Evolutionary conservation across 1,140 invertebrate species (phyloP), one percentile per base, ranked within the genome.

Genomic region (Drosophila ambigua): DNA sequence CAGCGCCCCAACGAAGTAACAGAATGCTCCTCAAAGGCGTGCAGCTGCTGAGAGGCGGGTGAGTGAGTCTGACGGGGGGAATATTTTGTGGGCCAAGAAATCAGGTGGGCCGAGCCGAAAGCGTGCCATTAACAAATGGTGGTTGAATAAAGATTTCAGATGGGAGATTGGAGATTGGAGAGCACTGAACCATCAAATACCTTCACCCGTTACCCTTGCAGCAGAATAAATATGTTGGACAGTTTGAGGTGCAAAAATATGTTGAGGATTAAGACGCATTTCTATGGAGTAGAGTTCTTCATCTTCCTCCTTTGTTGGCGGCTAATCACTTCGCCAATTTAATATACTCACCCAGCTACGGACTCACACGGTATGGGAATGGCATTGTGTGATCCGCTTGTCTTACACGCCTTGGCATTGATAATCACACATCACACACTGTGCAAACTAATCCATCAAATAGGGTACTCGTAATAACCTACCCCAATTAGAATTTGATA

Each of bases 11-110:
- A 35, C 9, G 9, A 68, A 64, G 64, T 58, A 65, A 57, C 55
- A 68, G 69, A 84, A 88, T 88, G 83, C 58, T 88, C 52, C 52
- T 89, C 44, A 89, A 79, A 77, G 83, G 84, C 66, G 69, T 83
- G 8, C 83, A 84, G 52, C 52, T 88, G 62, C 62, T 88, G 53
- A 65, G 79, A 60, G 53, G 64, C 77, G 79, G 83, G 83, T 88
- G 52, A 88, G 83, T 88, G 52, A 89, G 83, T 84, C 44, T 51
- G 44, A 13, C 49, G 46, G 39, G 23, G 44, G 15, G 63, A 24
- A 9, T 8, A 28, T 49, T 65, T 24, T 31, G 13, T 39, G 35
- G 35, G 35, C 35, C 35, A 39, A 39, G 35, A 39, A 39, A 39
- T 11, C 9, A 9, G 63, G 31, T 49, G 58, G 31, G 48, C 20